phyloP scores from a whole-genome alignment of 1,140 invertebrate species.

The Pygmarrhopalites habei region DNA sequence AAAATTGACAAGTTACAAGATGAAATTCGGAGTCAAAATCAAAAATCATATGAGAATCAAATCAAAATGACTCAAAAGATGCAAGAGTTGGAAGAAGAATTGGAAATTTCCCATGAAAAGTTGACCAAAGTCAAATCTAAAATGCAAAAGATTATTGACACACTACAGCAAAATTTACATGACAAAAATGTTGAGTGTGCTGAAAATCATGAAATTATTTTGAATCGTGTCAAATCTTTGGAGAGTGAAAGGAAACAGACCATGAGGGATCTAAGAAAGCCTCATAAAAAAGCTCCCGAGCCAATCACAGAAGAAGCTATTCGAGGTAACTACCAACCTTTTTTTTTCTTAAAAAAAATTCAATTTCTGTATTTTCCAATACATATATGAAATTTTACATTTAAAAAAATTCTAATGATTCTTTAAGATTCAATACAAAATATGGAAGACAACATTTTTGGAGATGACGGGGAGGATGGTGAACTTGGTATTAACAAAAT shows the following conservation, averaged over 20 bases:
- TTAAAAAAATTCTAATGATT: neutral
- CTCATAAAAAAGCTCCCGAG: too few relatives aligned
- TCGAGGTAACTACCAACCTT: neutral
- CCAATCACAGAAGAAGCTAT: too few relatives aligned
- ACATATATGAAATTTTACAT: too few relatives aligned
- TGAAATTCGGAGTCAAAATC: neutral
- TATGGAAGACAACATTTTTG: neutral
- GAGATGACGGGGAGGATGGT: neutral
- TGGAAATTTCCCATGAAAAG: neutral
- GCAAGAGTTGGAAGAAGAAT: neutral
- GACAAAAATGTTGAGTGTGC: too few relatives aligned
- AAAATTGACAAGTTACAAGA: constrained; percentile 4
- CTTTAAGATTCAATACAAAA: neutral
- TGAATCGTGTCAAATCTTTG: too few relatives aligned
- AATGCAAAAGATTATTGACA: neutral
- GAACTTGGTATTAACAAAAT: constrained; percentile 1
- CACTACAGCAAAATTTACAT: too few relatives aligned
- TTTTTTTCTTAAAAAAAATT: too few relatives aligned
- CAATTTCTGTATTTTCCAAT: too few relatives aligned
- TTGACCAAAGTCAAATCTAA: neutral
- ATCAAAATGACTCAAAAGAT: neutral
- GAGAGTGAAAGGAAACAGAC: too few relatives aligned
- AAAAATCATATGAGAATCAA: neutral
- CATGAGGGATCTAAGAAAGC: too few relatives aligned
- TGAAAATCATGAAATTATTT: too few relatives aligned